These are phyloP conservation scores for Cylindroiulus punctatus DNA, from an alignment of 2,888 invertebrate genomes.

Conservation along the genomic window DNA sequence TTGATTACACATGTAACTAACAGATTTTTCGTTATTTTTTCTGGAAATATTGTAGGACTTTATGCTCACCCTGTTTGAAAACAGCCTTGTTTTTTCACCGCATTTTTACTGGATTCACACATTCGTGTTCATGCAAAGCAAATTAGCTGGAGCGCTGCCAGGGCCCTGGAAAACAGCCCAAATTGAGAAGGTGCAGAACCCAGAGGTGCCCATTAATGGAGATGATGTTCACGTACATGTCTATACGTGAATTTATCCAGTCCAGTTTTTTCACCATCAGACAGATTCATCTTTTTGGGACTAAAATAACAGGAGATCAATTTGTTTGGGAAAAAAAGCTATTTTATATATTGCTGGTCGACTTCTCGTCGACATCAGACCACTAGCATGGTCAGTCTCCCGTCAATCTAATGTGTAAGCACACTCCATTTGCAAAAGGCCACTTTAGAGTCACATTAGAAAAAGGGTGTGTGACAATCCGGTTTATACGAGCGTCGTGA, in stretches of 20 bases:
- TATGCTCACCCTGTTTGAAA: too few relatives aligned
- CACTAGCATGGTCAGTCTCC: conserved; percentile 11
- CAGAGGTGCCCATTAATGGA: background rate
- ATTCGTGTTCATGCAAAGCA: background rate
- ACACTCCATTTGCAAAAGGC: conserved; percentile 20
- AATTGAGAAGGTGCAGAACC: background rate
- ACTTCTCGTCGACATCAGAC: background rate
- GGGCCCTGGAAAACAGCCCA: conserved; percentile 28
- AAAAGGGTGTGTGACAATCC: conserved; percentile 44
- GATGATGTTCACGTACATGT: background rate
- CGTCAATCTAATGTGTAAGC: background rate
- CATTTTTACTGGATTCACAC: background rate
- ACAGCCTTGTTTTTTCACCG: background rate
- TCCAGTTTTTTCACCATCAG: background rate
- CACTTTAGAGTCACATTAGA: conserved; percentile 31
- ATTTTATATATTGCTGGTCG: background rate
- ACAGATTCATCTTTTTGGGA: conserved; percentile 8
- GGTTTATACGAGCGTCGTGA: conserved; percentile 28
- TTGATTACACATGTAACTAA: too few relatives aligned
- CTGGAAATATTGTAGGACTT: too few relatives aligned
- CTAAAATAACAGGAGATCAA: conserved; percentile 5
- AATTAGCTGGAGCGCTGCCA: conserved; percentile 14
- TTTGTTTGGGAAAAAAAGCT: conserved; percentile 20
- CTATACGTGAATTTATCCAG: background rate
- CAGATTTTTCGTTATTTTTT: too few relatives aligned